Percentiles rank a stretch among this genome's conserved stretches.
Conservation (phyloP, 1,140 invertebrate species). For the Heliconius eleuchia region DNA sequence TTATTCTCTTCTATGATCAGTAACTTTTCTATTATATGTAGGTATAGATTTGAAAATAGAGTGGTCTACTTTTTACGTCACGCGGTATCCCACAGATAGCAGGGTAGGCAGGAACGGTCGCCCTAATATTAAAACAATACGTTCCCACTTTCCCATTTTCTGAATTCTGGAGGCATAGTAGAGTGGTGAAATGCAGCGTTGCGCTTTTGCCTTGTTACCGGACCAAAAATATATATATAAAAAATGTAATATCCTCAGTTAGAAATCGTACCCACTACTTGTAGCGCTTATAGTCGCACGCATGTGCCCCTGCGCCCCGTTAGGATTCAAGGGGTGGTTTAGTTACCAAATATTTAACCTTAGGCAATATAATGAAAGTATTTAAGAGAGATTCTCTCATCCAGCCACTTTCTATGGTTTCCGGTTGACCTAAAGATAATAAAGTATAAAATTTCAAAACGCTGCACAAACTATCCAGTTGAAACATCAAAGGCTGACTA, state of each 20-base stretch:
- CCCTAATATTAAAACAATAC: too few species aligned
- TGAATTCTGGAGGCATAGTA: background rate
- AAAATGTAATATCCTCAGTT: background rate
- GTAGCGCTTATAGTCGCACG: background rate
- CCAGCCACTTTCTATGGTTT: background rate
- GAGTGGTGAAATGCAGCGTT: background rate
- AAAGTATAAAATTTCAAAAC: slow-evolving; percentile 34
- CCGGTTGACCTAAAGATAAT: slow-evolving; percentile 12
- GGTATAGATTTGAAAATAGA: too few species aligned
- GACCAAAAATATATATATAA: background rate
- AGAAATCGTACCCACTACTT: background rate
- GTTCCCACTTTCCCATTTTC: too few species aligned
- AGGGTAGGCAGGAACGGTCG: too few species aligned
- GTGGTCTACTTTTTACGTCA: too few species aligned
- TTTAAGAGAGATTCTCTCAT: background rate
- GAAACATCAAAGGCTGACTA: slow-evolving; percentile 35
- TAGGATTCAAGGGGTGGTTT: too few species aligned
- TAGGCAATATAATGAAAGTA: background rate
- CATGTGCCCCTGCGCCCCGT: too few species aligned
- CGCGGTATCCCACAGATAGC: too few species aligned
- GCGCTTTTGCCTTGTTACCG: background rate
- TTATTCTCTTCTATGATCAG: too few species aligned
- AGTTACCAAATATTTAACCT: background rate
- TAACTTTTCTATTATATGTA: too few species aligned
- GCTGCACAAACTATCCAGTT: slow-evolving; percentile 30